Evolutionary conservation across 2,113 vertebrate species (phyloP), one percentile per base, ranked within the genome.

Genomic region (Cottus gobio): DNA sequence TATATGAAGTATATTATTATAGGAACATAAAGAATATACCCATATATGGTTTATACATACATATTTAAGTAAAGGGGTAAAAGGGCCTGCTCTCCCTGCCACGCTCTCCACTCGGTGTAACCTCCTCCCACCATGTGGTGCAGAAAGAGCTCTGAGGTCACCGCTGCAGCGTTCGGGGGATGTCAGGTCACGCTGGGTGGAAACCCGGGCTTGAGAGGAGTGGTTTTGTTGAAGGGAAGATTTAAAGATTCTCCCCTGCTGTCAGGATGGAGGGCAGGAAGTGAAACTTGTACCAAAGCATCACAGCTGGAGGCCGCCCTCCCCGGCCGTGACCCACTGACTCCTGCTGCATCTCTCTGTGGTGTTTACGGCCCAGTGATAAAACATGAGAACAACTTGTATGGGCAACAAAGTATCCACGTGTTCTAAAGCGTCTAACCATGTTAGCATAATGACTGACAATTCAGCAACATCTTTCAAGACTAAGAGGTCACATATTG

Each of bases 121-220:
- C 87, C 71, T 89, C 87, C 87, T 89, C 88, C 82, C 85, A 89
- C 85, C 83, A 84, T 76, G 85, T 48, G 7, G 72, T 81, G 88
- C 84, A 86, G 71, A 82, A 42, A 80, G 85, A 87, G 80, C 80
- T 90, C 85, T 68, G 87, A 90, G 92, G 91, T 91, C 90, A 87
- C 87, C 92, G 90, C 87, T 93, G 60, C 37, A 57, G 91, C 86
- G 54, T 79, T 90, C 86, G 90, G 74, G 88, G 77, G 87, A 87
- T 89, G 82, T 86, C 68, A 75, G 83, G 78, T 71, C 85, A 87
- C 79, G 71, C 76, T 6, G 84, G 80, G 76, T 85, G 87, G 83
- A 86, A 89, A 84, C 82, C 80, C 84, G 77, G 88, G 54, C 85
- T 85, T 82, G 71, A 83, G 85, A 82, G 80, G 74, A 84, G 90